Evolutionary conservation across 2,113 vertebrate genomes (phyloP), one percentile per base, ranked within the genome.

Genomic region (Boleophthalmus pectinirostris): DNA sequence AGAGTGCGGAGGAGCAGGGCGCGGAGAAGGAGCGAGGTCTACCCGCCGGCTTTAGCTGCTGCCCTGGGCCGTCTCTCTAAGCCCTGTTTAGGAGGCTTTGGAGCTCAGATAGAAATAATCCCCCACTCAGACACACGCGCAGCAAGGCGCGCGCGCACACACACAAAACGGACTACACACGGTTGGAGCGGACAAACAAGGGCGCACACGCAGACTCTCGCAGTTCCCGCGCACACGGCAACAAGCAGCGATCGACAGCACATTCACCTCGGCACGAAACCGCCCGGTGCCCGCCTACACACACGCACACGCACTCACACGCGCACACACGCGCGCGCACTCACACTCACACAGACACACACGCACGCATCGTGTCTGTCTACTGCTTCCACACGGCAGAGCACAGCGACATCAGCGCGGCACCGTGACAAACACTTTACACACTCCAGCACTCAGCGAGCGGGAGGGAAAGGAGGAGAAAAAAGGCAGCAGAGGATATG

Each of bases 61-160:
- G 91, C 91, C 89, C 91, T 90, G 88, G 91, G 91, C 91, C 91
- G 86, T 91, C 91, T 90, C 89, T 91, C 91, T 91, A 92, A 92
- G 78, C 91, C 91, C 89, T 92, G 91, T 92, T 91, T 92, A 91
- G 89, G 85, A 91, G 88, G 91, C 91, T 92, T 91, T 92, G 89
- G 89, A 90, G 91, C 91, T 90, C 91, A 91, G 88, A 92, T 89
- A 92, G 88, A 91, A 91, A 91, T 92, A 92, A 92, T 92, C 91
- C 89, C 88, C 85, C 88, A 88, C 91, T 92, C 89, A 91, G 84
- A 88, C 91, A 80, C 88, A 84, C 82, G 80, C 77, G 61, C 47
- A 11, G 29, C 57, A 69, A 60, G 67, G 70, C 72, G 73, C 68
- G 70, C 72, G 73, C 68, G 84, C 64, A 77, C 29, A 77, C 20